phyloP scores from a whole-genome alignment of 2,797 vertebrate genomes.

The Tauraco hartlaubi region DNA sequence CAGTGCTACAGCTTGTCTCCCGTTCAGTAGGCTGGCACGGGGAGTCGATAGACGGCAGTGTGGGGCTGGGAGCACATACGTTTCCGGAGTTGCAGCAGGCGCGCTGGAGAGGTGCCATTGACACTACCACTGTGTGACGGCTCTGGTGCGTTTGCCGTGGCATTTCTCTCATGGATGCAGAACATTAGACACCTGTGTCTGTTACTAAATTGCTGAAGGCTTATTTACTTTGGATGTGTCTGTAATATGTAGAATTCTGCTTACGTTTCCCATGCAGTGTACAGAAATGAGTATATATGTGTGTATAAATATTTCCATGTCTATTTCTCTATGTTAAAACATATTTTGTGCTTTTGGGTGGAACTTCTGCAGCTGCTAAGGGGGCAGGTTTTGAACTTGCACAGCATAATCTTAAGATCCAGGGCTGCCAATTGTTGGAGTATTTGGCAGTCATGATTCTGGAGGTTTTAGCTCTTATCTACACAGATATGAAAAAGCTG shows the following conservation, averaged over 20 bases:
- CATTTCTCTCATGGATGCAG: not conserved
- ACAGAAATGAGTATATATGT: not conserved
- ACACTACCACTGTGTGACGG: fast-evolving
- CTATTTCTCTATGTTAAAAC: not conserved
- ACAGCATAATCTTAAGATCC: not conserved
- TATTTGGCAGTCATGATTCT: not conserved
- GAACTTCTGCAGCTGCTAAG: not conserved
- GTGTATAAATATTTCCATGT: not conserved
- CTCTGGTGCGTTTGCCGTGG: fast-evolving
- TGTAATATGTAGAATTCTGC: not conserved
- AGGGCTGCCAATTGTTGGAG: not conserved
- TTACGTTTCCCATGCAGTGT: not conserved
- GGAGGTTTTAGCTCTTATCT: not conserved
- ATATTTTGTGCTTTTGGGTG: not conserved
- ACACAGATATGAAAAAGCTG: slow-evolving; percentile 2
- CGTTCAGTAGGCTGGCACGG: not conserved
- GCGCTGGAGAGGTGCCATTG: not conserved
- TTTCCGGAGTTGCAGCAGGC: not conserved
- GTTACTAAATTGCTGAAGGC: not conserved
- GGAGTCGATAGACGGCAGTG: fast-evolving
- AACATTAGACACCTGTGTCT: not conserved
- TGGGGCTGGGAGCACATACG: fast-evolving
- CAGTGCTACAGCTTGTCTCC: not conserved
- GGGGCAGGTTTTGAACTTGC: not conserved
- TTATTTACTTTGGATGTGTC: not conserved